Evolutionary conservation across 2,888 invertebrate species (phyloP).

Genomic region (Rhynchonema sp.): DNA sequence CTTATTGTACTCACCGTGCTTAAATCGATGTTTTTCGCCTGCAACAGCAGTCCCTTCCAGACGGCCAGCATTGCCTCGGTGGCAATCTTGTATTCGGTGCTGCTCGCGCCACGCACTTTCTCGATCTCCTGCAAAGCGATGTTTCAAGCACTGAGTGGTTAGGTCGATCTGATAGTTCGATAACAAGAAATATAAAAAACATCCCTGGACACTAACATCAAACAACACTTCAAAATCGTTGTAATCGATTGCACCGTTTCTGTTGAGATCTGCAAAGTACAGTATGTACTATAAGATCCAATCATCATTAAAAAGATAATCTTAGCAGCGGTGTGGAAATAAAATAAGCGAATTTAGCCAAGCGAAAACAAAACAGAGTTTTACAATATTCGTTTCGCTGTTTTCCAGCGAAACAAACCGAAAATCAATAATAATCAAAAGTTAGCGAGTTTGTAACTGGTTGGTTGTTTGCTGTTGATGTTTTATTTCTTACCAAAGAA

Average conservation of each 20-base stretch:
- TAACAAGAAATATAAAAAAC: background rate
- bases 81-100: slow-evolving; percentile 6
- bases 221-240: slow-evolving; percentile 9
- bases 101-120: slow-evolving; percentile 4
- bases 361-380: too few relatives aligned
- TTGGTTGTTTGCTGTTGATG: too few relatives aligned
- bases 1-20: too few relatives aligned
- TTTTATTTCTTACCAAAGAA: slow-evolving; percentile 9
- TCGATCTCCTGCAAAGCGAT: slow-evolving; percentile 8
- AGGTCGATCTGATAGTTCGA: background rate
- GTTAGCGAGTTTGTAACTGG: background rate
- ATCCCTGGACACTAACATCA: slow-evolving; percentile 2
- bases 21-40: slow-evolving; percentile 5
- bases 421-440: background rate
- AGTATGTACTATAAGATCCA: too few relatives aligned
- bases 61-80: slow-evolving; percentile 6
- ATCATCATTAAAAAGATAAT: too few relatives aligned
- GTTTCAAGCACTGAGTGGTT: too few relatives aligned
- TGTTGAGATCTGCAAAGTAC: slow-evolving; percentile 7
- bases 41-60: slow-evolving; percentile 6
- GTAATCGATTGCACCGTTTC: slow-evolving; percentile 7
- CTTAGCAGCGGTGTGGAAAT: too few relatives aligned
- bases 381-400: background rate
- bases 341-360: too few relatives aligned
- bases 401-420: background rate